Evolutionary conservation across 2,797 vertebrate species (phyloP).

Genomic region (Apodemus agrarius): DNA sequence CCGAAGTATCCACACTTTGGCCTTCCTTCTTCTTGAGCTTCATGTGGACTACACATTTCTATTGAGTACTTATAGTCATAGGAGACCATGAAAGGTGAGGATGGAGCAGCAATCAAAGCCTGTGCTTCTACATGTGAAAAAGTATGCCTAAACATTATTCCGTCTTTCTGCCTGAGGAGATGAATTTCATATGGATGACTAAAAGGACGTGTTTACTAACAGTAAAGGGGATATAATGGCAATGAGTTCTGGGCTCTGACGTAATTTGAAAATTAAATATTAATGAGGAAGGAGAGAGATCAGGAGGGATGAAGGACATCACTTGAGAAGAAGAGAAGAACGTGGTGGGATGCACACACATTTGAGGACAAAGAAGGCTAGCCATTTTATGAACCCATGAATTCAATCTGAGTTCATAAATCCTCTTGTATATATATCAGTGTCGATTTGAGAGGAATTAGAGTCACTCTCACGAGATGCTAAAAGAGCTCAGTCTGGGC

Average conservation of each 20-base stretch:
- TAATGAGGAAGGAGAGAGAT: background rate
- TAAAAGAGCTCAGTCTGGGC: background rate
- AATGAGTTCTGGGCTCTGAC: background rate
- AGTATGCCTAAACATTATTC: background rate
- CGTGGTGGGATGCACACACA: background rate
- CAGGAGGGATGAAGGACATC: background rate
- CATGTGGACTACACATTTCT: background rate
- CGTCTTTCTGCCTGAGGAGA: background rate
- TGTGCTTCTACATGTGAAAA: constrained; percentile 18
- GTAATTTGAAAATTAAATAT: background rate
- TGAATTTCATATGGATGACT: background rate
- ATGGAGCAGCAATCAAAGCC: background rate
- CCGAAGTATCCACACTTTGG: no score
- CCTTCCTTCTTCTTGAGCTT: no score
- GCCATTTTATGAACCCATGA: background rate
- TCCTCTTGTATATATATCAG: background rate
- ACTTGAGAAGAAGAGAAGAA: constrained; percentile 13
- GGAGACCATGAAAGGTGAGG: background rate
- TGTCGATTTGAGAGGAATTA: background rate
- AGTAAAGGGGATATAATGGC: background rate
- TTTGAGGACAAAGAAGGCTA: background rate
- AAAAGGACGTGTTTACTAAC: background rate
- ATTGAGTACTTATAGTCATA: background rate
- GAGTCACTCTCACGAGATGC: background rate
- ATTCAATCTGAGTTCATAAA: background rate